Percentiles rank a stretch among this genome's conserved stretches.
Conservation (phyloP, 1,140 invertebrate species). For the Hermetia illucens region DNA sequence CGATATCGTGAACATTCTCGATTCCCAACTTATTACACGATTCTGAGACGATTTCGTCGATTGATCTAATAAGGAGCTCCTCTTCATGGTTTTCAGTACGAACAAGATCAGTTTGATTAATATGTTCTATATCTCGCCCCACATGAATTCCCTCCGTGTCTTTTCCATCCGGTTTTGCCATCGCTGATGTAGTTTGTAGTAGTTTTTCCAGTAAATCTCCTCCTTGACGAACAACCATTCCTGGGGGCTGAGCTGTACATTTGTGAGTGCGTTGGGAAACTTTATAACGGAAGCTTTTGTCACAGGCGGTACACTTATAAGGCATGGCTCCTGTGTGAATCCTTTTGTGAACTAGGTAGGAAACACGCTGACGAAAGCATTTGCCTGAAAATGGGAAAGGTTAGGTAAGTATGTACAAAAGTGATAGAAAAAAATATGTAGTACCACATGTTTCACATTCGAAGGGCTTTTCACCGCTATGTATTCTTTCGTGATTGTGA, state of each 20-base stretch:
- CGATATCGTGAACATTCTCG: neutral
- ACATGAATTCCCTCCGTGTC: too few species aligned
- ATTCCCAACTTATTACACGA: slow-evolving; percentile 11
- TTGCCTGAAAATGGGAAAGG: slow-evolving; percentile 49
- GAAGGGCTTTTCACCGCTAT: slow-evolving; percentile 76
- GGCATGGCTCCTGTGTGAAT: slow-evolving; percentile 44
- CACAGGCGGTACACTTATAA: slow-evolving; percentile 59
- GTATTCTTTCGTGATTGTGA: slow-evolving; percentile 66
- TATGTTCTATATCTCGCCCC: too few species aligned
- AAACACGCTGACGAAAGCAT: slow-evolving; percentile 65
- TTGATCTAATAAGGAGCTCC: too few species aligned
- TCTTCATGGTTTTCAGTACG: too few species aligned
- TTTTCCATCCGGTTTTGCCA: too few species aligned
- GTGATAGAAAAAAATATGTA: slow-evolving; percentile 4
- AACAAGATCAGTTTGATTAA: too few species aligned
- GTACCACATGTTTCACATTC: slow-evolving; percentile 72
- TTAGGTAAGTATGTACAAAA: slow-evolving; percentile 13
- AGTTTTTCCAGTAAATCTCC: slow-evolving; percentile 35
- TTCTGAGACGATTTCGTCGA: slow-evolving; percentile 13
- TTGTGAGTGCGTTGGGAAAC: slow-evolving; percentile 64
- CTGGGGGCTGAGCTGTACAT: slow-evolving; percentile 44
- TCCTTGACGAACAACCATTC: slow-evolving; percentile 34
- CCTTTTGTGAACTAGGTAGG: slow-evolving; percentile 62
- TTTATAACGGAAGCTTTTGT: slow-evolving; percentile 67
- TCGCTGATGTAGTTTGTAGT: slow-evolving; percentile 12